Evolutionary conservation across 2,113 vertebrate genomes (phyloP).

Genomic region (Aspiorhynchus laticeps): DNA sequence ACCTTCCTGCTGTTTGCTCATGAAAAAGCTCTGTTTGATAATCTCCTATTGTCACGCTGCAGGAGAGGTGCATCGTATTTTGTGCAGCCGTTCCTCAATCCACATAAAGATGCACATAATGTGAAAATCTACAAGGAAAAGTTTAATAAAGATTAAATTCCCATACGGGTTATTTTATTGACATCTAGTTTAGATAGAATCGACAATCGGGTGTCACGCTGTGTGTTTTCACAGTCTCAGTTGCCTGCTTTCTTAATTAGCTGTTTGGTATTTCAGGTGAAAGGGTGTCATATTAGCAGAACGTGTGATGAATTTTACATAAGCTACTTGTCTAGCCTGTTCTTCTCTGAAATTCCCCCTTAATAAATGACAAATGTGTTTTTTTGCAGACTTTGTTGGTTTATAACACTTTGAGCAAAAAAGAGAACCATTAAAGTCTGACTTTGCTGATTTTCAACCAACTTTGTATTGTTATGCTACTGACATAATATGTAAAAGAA

Average conservation of each 20-base stretch:
- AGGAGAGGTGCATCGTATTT: conserved; percentile 16
- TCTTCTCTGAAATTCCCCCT: neutral
- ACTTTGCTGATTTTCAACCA: neutral
- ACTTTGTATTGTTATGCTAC: neutral
- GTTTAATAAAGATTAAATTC: conserved; percentile 13
- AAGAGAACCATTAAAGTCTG: neutral
- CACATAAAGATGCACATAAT: neutral
- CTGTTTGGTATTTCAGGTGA: conserved; percentile 48
- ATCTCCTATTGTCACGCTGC: conserved; percentile 36
- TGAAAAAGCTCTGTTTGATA: conserved; percentile 49
- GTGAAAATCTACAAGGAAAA: neutral
- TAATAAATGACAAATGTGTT: neutral
- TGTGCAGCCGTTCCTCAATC: neutral
- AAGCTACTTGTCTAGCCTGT: neutral
- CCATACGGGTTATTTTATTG: neutral
- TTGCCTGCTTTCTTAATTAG: conserved; percentile 44
- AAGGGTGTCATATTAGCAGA: conserved; percentile 4
- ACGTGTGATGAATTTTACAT: neutral
- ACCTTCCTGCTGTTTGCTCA: conserved; percentile 49
- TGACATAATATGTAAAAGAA: neutral
- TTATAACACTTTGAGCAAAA: neutral
- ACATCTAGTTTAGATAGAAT: conserved; percentile 3
- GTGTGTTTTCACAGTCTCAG: neutral
- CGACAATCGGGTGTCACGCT: neutral
- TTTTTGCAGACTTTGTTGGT: neutral